Evolutionary conservation across 2,888 invertebrate genomes (phyloP), one percentile per base, ranked within the genome.

Genomic region (Lissocephala sabroskyi): DNA sequence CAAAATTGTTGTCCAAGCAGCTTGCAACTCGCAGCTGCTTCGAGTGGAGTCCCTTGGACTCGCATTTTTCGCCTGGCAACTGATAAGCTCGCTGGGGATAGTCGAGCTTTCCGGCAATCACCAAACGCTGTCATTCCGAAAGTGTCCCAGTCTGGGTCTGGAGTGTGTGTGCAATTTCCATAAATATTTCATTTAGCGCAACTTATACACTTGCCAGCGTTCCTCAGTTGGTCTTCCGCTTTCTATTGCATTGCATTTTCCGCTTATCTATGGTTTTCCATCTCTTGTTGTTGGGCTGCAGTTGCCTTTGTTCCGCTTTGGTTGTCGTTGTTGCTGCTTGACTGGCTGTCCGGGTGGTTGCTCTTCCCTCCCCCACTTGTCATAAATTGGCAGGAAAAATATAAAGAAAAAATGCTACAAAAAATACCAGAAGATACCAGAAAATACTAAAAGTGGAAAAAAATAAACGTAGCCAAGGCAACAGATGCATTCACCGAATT

Each of bases 151-250:
- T n/a, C n/a, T n/a, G n/a, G n/a, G n/a, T n/a, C n/a, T n/a, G n/a
- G n/a, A 36, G 6, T 14, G n/a, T 49, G 11, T 47, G 19, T 54
- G 56, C 78, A 53, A 77, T 74, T 66, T 74, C 62, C 78, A 73
- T 73, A 71, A 70, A 74, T 74, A 75, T 77, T 75, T 77, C 66
- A 77, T 77, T 74, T 77, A 63, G 61, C 54, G 56, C 57, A 57
- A 59, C 55, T 57, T 67, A 67, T 56, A 65, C 57, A 73, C 56
- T 68, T 66, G 53, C 54, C 26, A 56, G 19, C 44, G 55, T 59
- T 62, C n/a, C n/a, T n/a, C n/a, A n/a, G n/a, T n/a, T n/a, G n/a
- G 48, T 56, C 58, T 40, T 48, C 35, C 54, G n/a, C n/a, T n/a
- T 54, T 36, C 26, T 28, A 17, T 55, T 49, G 16, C 4, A 23